Conservation (phyloP, 1,140 invertebrate species). For the Anastrepha ludens region DNA sequence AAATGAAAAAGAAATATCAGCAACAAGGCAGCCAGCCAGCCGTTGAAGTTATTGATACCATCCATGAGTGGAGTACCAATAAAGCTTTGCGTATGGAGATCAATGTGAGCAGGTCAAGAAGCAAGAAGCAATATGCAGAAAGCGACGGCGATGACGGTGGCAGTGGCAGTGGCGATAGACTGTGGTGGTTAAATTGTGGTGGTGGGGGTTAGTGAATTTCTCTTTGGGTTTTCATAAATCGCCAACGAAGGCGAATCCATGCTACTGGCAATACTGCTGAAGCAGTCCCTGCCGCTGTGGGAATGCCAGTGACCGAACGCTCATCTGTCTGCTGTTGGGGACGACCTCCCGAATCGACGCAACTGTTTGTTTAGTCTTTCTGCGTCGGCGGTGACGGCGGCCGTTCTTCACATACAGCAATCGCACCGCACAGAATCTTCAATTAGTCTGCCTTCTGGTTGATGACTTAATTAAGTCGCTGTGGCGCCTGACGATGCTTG, state of each 20-base stretch:
- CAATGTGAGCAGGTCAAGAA: conserved; percentile 36
- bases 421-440: conserved; percentile 67
- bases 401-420: conserved; percentile 50
- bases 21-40: not conserved
- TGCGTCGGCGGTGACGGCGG: conserved; percentile 53
- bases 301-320: not conserved
- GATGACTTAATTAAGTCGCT: conserved; percentile 73
- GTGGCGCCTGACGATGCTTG: conserved; percentile 58
- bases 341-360: conserved; percentile 39
- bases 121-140: conserved; percentile 1
- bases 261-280: conserved; percentile 13
- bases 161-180: conserved; percentile 53
- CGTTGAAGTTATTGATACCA: conserved; percentile 42
- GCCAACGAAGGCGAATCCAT: not conserved
- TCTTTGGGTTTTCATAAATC: not conserved
- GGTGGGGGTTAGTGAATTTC: not conserved
- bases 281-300: not conserved
- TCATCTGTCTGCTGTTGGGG: not conserved
- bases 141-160: conserved; percentile 53
- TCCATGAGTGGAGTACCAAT: not conserved
- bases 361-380: not conserved
- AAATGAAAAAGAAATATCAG: not conserved
- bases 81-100: conserved; percentile 46
- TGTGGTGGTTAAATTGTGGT: not conserved
- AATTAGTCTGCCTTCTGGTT: conserved; percentile 75